Evolutionary conservation across 2,888 invertebrate genomes (phyloP).

Genomic region (Lysandra coridon): DNA sequence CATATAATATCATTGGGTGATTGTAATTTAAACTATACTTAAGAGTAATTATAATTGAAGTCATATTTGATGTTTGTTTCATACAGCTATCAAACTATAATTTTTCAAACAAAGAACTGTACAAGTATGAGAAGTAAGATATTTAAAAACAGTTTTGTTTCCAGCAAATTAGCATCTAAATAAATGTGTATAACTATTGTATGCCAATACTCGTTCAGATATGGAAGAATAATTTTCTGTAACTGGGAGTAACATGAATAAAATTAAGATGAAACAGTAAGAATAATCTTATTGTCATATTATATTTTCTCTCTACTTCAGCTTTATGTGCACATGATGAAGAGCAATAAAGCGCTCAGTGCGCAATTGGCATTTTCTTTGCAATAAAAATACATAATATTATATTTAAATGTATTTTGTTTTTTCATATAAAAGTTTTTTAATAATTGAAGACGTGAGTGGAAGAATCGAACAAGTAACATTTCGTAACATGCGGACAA

Average conservation of each 20-base stretch:
- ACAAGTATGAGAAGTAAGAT: no score
- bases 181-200: background rate
- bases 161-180: background rate
- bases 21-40: no score
- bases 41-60: no score
- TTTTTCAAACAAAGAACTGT: no score
- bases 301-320: background rate
- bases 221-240: background rate
- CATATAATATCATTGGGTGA: no score
- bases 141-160: no score
- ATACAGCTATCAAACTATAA: no score
- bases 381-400: background rate
- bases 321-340: background rate
- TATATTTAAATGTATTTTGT: background rate
- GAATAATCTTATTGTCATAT: conserved; percentile 1
- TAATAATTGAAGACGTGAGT: no score
- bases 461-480: no score
- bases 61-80: no score
- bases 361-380: background rate
- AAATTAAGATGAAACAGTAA: background rate
- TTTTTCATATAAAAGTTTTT: background rate
- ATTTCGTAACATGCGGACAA: no score
- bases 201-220: background rate
- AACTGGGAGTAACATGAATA: background rate
- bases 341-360: background rate